Conservation (phyloP, 2,113 vertebrate species). For the Cebus imitator region DNA sequence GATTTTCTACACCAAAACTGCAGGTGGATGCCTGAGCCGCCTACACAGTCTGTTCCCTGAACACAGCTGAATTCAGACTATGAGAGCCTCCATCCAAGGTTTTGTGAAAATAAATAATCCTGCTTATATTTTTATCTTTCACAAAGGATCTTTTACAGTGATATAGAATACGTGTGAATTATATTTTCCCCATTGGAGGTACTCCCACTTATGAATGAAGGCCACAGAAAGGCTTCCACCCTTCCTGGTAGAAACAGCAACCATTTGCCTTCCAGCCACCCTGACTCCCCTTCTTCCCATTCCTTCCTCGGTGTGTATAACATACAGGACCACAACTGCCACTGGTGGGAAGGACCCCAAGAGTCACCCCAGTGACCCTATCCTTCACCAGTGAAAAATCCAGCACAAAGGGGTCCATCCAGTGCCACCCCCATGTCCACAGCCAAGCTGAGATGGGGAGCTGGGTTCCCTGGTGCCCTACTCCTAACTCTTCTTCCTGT, state of each 20-base stretch:
- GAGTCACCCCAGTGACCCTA: accelerated
- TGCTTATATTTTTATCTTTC: neutral
- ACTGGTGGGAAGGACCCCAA: too few species aligned
- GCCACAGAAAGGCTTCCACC: neutral
- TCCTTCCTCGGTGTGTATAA: neutral
- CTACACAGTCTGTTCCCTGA: accelerated
- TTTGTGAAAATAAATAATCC: neutral
- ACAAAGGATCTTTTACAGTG: neutral
- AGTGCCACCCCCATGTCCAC: accelerated
- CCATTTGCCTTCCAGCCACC: neutral
- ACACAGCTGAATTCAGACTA: too few species aligned
- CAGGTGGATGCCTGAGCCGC: accelerated
- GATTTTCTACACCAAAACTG: accelerated
- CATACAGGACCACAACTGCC: too few species aligned
- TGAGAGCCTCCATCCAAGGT: too few species aligned
- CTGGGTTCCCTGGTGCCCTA: too few species aligned
- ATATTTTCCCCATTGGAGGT: neutral
- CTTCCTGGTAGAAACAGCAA: neutral
- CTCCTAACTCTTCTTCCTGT: neutral
- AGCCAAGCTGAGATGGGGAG: too few species aligned
- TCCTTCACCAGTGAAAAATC: accelerated
- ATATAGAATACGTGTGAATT: accelerated
- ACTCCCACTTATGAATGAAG: neutral
- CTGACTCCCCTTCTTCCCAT: accelerated
- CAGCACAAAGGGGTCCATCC: accelerated